phyloP scores from a whole-genome alignment of 2,797 vertebrate genomes.

The Hypotaenidia okinawae region DNA sequence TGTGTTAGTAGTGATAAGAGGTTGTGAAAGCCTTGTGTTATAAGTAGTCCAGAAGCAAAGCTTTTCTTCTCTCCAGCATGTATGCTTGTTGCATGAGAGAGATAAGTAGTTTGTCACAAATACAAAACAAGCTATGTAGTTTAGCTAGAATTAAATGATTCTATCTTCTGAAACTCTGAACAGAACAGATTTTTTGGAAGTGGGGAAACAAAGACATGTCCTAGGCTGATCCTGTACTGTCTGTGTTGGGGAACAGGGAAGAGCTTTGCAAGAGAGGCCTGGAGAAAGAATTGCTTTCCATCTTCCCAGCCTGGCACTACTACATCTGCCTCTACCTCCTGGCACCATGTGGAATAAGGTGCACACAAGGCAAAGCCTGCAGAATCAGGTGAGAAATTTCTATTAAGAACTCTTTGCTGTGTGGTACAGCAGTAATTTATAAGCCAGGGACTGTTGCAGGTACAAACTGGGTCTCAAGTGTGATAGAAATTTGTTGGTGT shows the following conservation, averaged over 20 bases:
- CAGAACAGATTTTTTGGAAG: not conserved
- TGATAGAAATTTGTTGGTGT: not conserved
- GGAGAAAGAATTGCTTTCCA: not conserved
- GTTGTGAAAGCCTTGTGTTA: not conserved
- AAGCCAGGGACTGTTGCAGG: not conserved
- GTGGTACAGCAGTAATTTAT: not conserved
- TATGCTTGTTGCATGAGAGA: not conserved
- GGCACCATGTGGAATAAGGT: not conserved
- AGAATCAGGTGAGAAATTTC: not conserved
- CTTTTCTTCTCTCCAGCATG: not conserved
- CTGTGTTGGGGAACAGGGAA: not conserved
- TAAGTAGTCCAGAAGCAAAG: not conserved
- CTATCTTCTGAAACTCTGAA: not conserved
- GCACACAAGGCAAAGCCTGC: not conserved
- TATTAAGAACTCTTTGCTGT: not conserved
- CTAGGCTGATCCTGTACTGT: not conserved
- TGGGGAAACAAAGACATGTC: not conserved
- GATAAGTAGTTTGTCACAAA: not conserved
- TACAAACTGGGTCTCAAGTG: not conserved
- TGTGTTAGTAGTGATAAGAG: conserved; percentile 9
- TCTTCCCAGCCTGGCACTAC: not conserved
- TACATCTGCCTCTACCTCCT: not conserved
- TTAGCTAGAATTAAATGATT: not conserved
- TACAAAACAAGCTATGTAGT: not conserved
- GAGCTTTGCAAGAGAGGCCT: not conserved